Percentiles rank a stretch among this genome's conserved stretches.
Conservation (phyloP, 2,113 vertebrate genomes). For the Cichladusa arquata region DNA sequence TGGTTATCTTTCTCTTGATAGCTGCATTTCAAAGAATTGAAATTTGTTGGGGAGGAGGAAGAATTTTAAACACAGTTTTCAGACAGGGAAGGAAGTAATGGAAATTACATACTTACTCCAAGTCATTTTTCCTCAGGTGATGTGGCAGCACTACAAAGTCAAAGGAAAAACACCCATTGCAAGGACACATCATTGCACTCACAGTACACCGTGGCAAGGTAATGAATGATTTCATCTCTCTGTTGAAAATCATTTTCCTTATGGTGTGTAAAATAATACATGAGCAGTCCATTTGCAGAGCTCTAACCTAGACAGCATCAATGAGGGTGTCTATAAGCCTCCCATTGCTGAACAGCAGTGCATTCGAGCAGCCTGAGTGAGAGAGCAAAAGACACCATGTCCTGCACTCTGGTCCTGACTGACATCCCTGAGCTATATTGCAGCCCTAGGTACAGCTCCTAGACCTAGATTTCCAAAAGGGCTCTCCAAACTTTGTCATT, state of each 20-base stretch:
- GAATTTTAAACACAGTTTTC: not conserved
- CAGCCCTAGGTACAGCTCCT: not conserved
- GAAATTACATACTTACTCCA: not conserved
- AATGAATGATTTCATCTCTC: not conserved
- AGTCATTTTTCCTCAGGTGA: constrained; percentile 48
- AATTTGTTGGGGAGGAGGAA: not conserved
- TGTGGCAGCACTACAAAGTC: constrained; percentile 69
- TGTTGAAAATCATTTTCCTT: not conserved
- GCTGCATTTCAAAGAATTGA: not conserved
- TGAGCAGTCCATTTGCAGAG: not conserved
- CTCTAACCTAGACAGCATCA: not conserved
- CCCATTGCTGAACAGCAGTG: not conserved
- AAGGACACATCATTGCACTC: constrained; percentile 63
- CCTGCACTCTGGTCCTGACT: not conserved
- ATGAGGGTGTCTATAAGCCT: not conserved
- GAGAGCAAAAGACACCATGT: not conserved
- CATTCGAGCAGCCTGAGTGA: not conserved
- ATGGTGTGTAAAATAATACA: not conserved
- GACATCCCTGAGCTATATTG: not conserved
- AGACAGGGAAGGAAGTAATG: not conserved
- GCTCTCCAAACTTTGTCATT: not conserved
- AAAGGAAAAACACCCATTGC: constrained; percentile 71
- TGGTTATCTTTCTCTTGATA: not conserved
- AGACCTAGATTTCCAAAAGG: not conserved
- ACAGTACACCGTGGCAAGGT: constrained; percentile 74